Percentiles rank a stretch among this genome's conserved stretches.
phyloP scores from a whole-genome alignment of 2,797 vertebrate species.

The Petrocephalus schoutedeni region DNA sequence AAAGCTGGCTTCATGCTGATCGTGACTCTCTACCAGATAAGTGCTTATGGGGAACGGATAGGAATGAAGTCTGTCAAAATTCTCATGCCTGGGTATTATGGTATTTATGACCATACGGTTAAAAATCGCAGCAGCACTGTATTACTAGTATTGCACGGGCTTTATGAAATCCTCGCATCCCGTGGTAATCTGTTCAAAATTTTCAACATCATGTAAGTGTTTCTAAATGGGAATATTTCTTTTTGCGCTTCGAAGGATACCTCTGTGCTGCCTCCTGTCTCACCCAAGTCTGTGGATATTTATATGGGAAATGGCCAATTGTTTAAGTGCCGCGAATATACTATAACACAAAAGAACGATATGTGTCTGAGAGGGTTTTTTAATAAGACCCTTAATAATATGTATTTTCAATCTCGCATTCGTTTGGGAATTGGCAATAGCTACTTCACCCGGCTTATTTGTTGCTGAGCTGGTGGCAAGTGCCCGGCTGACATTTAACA shows the following conservation, averaged over 20 bases:
- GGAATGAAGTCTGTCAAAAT: neutral
- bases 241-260: neutral
- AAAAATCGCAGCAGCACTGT: neutral
- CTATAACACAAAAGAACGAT: neutral
- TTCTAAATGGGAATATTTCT: conserved; percentile 6
- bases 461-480: neutral
- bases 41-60: neutral
- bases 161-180: conserved; percentile 3
- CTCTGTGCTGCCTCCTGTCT: neutral
- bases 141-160: neutral
- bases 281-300: neutral
- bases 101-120: neutral
- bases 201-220: neutral
- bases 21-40: neutral
- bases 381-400: neutral
- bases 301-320: neutral
- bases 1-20: neutral
- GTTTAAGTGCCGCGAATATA: neutral
- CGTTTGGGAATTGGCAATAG: neutral
- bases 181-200: neutral
- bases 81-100: neutral
- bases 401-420: neutral
- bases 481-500: neutral
- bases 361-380: neutral
- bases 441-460: neutral